A percentile compares a stretch with the other conserved stretches of the same genome.
Evolutionary conservation across 2,113 vertebrate genomes (phyloP).

Genomic region (Pangasianodon gigas): DNA sequence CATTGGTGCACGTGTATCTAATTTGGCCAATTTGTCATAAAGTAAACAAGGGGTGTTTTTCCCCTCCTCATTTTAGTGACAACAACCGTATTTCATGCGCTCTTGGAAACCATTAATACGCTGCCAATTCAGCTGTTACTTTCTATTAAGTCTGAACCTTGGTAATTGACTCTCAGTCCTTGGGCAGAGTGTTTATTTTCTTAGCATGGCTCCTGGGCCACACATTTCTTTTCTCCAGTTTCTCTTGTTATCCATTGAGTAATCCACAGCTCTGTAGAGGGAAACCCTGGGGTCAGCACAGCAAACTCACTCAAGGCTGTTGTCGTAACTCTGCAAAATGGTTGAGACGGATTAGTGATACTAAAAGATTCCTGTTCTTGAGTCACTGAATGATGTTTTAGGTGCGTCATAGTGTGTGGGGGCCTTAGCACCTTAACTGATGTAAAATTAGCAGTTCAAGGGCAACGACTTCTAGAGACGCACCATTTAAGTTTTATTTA

Average conservation of each 20-base stretch:
- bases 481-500: not conserved
- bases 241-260: constrained; percentile 46
- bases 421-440: not conserved
- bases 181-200: constrained; percentile 49
- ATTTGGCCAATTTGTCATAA: constrained; percentile 39
- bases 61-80: not conserved
- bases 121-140: constrained; percentile 26
- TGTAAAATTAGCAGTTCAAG: constrained; percentile 9
- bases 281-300: constrained; percentile 36
- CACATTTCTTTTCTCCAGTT: constrained; percentile 39
- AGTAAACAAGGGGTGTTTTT: constrained; percentile 33
- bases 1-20: constrained; percentile 25
- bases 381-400: constrained; percentile 16
- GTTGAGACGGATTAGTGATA: constrained; percentile 5
- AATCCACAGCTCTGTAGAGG: constrained; percentile 39
- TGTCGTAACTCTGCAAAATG: constrained; percentile 11
- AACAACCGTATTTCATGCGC: constrained; percentile 10
- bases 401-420: not conserved
- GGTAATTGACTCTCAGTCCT: constrained; percentile 34
- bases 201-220: constrained; percentile 30
- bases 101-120: constrained; percentile 44
- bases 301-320: constrained; percentile 18
- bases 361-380: constrained; percentile 22
- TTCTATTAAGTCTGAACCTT: constrained; percentile 42
- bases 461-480: not conserved